Evolutionary conservation across 2,113 vertebrate genomes (phyloP).

Genomic region (Leptosomus discolor): DNA sequence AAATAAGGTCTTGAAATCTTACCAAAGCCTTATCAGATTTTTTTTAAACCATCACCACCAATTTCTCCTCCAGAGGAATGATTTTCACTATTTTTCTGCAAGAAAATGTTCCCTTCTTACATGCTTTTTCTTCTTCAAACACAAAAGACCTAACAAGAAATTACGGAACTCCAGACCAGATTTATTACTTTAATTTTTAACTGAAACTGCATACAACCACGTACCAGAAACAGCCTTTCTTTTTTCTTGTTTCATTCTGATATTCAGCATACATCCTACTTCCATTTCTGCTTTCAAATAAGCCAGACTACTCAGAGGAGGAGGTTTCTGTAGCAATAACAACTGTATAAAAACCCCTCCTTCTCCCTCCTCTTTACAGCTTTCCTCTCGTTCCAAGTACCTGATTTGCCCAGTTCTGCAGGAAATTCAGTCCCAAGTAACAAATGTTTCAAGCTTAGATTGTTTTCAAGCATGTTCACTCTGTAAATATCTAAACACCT

Average conservation of each 20-base stretch:
- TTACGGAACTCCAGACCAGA: background rate
- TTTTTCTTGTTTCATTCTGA: background rate
- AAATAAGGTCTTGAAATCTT: background rate
- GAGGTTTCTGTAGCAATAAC: background rate
- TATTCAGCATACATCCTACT: background rate
- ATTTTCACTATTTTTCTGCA: background rate
- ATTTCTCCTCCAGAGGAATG: background rate
- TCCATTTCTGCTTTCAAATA: background rate
- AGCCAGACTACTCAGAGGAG: background rate
- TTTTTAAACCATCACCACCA: background rate
- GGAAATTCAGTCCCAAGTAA: background rate
- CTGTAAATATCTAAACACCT: background rate
- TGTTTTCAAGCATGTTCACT: background rate
- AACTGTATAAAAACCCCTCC: background rate
- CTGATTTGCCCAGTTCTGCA: background rate
- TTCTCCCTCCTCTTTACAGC: background rate
- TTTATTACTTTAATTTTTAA: background rate
- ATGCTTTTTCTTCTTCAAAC: background rate
- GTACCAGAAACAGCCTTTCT: background rate
- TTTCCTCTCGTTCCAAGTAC: background rate
- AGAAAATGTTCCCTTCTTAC: background rate
- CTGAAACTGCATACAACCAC: background rate
- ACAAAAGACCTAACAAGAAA: background rate
- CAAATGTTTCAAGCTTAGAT: background rate
- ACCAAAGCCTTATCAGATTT: background rate